Base-by-base conservation (phyloP, 1,140 invertebrate genomes). In the Drosophila insularis region DNA sequence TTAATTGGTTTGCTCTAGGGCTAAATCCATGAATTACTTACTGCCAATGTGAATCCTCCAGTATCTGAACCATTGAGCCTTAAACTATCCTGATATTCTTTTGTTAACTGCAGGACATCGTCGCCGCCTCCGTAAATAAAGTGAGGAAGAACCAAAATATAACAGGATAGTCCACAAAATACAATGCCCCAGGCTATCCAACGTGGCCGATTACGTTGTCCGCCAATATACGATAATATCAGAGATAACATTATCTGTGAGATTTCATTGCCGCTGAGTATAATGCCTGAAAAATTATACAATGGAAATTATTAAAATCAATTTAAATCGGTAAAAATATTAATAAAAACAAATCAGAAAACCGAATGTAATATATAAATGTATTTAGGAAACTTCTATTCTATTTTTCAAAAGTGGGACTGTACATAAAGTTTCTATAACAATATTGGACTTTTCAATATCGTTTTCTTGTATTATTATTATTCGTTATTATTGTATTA, bases 241-340 rank as follows among this genome's bases (percentile, higher is more conserved):
- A 94, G 89, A 14, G 93, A 94, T 10, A 94, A 87, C 60, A 95
- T 71, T 67, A 95, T 95, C 91, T 95, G 94, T 63, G 94, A 95
- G 75, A 95, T 94, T 92, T 96, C 95, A 92, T 96, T 95, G 21
- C 95, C 95, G 54, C 95, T 95, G 7, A 95, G 91, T 53, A 96
- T 94, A 21, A 95, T 92, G 39, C 95, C 95, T 96, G 78, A 91
- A 53, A 14, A 8, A 7, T 35, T n/a, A 1, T 6, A 31, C 7
- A 14, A 23, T 4, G 21, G 4, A 39, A 21, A 8, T 8, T 37
- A 13, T 2, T 19, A 1, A 35, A 5, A n/a, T 55, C 2, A 6
- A 11, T 43, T 21, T 1, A 13, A 17, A 1, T 58, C 21, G 4
- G 1, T 6, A 3, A 4, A 11, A 14, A 14, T 2, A n/a, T 37